These are phyloP conservation scores for Phragmatobia fuliginosa DNA, from an alignment of 2,888 invertebrate genomes.

Conservation along the genomic window DNA sequence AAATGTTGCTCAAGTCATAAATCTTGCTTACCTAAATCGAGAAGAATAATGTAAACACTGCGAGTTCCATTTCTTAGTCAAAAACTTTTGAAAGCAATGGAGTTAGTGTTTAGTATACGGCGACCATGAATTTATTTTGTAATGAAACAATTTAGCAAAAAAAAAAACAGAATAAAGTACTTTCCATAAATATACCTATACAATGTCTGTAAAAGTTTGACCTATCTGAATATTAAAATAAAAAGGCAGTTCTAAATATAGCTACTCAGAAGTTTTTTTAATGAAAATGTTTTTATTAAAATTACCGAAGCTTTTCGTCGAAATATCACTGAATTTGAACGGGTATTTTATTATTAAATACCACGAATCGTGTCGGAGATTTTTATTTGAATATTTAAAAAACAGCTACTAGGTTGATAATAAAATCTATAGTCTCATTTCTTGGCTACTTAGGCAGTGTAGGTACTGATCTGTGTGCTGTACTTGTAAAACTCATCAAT, in stretches of 20 bases:
- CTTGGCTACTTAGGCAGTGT: background rate
- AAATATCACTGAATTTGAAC: background rate
- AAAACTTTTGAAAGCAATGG: conserved; percentile 41
- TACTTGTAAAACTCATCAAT: too few relatives aligned
- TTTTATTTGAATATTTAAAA: background rate
- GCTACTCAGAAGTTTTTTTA: background rate
- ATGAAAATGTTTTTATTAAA: background rate
- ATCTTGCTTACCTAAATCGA: conserved; percentile 51
- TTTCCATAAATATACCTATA: background rate
- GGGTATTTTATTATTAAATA: background rate
- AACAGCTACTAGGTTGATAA: conserved; percentile 17
- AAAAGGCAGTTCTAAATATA: background rate
- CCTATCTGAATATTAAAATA: background rate
- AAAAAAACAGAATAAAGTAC: background rate
- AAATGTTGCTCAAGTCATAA: conserved; percentile 37
- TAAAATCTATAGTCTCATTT: background rate
- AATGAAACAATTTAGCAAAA: conserved; percentile 2
- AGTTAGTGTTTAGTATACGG: conserved; percentile 34
- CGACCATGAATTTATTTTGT: background rate
- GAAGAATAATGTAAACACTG: conserved; percentile 51
- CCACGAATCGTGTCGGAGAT: background rate
- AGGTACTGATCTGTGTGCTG: background rate
- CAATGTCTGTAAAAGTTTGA: too few relatives aligned
- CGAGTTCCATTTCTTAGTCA: conserved; percentile 38
- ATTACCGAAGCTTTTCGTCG: background rate